These are phyloP conservation scores for Archocentrus centrarchus DNA, from an alignment of 2,113 vertebrate species.

Conservation along the genomic window DNA sequence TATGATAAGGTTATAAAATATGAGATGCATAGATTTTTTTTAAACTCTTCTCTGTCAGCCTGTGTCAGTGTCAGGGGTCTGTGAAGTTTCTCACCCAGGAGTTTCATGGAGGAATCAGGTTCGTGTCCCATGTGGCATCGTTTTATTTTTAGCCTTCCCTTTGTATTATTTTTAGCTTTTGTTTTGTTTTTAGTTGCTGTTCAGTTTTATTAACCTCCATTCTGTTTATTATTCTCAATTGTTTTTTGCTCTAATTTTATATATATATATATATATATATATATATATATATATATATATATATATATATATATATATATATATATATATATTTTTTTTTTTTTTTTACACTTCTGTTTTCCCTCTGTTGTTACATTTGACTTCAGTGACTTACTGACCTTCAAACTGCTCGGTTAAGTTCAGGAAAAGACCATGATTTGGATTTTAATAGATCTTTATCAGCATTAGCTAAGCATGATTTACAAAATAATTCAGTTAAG, in stretches of 20 bases:
- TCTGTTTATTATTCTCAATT: neutral
- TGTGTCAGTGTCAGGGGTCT: neutral
- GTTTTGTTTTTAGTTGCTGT: neutral
- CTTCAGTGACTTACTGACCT: neutral
- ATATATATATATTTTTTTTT: too few species aligned
- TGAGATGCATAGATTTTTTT: neutral
- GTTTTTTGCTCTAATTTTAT: fast-evolving
- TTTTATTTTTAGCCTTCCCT: neutral
- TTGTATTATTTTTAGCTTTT: neutral
- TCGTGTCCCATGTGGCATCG: too few species aligned
- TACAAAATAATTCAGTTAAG: neutral
- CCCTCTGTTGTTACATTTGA: neutral
- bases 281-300: too few species aligned
- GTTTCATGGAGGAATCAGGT: too few species aligned
- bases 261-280: too few species aligned
- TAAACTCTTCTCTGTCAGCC: neutral
- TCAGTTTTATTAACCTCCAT: neutral
- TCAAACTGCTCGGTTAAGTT: neutral
- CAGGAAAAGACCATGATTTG: neutral
- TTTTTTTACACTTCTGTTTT: too few species aligned
- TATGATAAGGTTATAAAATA: neutral
- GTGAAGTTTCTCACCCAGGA: neutral
- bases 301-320: too few species aligned
- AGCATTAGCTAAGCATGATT: neutral
- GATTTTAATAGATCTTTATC: neutral